Base-by-base conservation (phyloP, 2,113 vertebrate genomes). In the Phyllopteryx taeniolatus region DNA sequence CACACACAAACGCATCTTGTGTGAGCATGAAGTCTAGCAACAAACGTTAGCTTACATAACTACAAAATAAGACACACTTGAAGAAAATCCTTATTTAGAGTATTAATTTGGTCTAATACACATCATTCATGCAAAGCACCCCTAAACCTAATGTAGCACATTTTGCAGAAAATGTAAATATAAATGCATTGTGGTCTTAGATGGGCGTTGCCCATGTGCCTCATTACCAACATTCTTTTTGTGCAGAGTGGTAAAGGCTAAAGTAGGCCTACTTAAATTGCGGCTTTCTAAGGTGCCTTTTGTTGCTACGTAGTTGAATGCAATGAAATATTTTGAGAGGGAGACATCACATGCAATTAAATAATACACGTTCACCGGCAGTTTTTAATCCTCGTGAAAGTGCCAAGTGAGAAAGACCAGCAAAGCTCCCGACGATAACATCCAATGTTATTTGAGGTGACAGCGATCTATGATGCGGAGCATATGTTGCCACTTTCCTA, bases 401-500 rank as follows among this genome's bases (percentile, higher is more conserved):
- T 61, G 62, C 27, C 39, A 72, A 62, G 35, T 39, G 54, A 73
- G 27, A 39, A 72, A 68, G 53, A 17, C 9, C 22, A 62, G 47
- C 51, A 39, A 69, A 46, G 67, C 59, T 66, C 42, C 63, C 20
- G 67, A 66, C 73, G 71, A 66, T 39, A 46, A 70, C 67, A 51
- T 81, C 62, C 71, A 85, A 85, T 82, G 81, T 63, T 61, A 43
- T 77, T 22, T 54, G 69, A 33, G 15, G 1, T 14, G n/a, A 39
- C 17, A 72, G 43, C 51, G 57, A 63, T 57, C 54, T 51, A 65
- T 54, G 60, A n/a, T 20, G 19, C 39, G 13, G 31, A 62, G 63
- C 51, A 22, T n/a, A 54, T 4, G 33, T 12, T 60, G 75, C 11
- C 71, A 42, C 56, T 68, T 39, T 35, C 86, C 76, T 90, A 98